These are phyloP conservation scores for Ceuthmochares aereus DNA, from an alignment of 2,113 vertebrate genomes.

Conservation along the genomic window DNA sequence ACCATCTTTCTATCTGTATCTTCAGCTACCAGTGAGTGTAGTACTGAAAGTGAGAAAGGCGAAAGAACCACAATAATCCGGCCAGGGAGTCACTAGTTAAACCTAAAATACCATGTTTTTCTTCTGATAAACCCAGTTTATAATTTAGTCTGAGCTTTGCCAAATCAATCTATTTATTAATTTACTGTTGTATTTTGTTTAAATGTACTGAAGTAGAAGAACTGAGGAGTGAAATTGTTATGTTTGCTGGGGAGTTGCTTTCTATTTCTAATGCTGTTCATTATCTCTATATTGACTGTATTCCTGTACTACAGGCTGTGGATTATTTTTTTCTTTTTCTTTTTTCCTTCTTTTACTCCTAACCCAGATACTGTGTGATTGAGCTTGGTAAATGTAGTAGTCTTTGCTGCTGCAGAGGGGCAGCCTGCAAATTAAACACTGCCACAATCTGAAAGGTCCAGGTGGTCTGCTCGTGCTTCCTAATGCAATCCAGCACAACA, in stretches of 20 bases:
- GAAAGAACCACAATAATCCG: conserved; percentile 75
- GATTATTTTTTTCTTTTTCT: neutral
- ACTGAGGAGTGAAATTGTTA: conserved; percentile 56
- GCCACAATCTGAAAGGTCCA: conserved; percentile 85
- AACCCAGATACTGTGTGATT: conserved; percentile 73
- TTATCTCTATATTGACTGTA: conserved; percentile 68
- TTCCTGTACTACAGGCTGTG: conserved; percentile 41
- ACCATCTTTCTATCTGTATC: conserved; percentile 83
- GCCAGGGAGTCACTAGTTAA: conserved; percentile 67
- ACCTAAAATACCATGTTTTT: conserved; percentile 67
- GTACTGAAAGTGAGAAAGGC: conserved; percentile 74
- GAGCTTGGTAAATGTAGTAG: conserved; percentile 76
- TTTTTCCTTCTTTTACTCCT: conserved; percentile 57
- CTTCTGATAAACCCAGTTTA: conserved; percentile 26
- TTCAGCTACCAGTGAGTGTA: conserved; percentile 74
- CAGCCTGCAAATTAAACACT: conserved; percentile 85
- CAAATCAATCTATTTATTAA: conserved; percentile 48
- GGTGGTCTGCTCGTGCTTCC: conserved; percentile 82
- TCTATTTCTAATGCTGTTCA: conserved; percentile 63
- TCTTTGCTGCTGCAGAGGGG: conserved; percentile 77
- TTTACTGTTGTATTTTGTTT: conserved; percentile 41
- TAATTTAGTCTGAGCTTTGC: conserved; percentile 56
- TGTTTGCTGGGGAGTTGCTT: conserved; percentile 59
- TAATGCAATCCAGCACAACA: conserved; percentile 86
- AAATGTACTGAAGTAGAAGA: conserved; percentile 66